These are phyloP conservation scores for Aphaenogaster rudis DNA, from an alignment of 1,140 invertebrate species.

Conservation along the genomic window DNA sequence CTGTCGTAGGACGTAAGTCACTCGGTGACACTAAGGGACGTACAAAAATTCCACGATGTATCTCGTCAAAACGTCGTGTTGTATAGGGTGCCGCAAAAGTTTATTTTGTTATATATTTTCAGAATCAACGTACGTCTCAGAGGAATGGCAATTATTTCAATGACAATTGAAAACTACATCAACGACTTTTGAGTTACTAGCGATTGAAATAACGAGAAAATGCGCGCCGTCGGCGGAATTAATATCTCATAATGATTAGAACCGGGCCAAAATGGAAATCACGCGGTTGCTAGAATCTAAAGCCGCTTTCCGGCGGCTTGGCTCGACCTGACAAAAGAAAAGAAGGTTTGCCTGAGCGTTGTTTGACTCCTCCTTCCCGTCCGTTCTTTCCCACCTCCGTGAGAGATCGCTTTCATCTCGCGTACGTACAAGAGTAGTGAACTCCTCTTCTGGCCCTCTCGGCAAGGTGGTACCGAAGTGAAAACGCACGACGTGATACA, in stretches of 20 bases:
- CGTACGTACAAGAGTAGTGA: slow-evolving; percentile 56
- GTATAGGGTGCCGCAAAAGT: slow-evolving; percentile 31
- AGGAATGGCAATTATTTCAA: neutral
- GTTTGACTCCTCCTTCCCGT: slow-evolving; percentile 81
- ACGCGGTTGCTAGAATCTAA: slow-evolving; percentile 8
- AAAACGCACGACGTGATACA: slow-evolving; percentile 34
- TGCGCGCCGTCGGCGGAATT: neutral
- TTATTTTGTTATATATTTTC: neutral
- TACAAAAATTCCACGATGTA: slow-evolving; percentile 59
- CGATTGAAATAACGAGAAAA: slow-evolving; percentile 7
- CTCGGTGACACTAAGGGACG: slow-evolving; percentile 64
- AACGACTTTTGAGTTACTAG: neutral
- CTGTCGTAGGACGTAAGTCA: slow-evolving; percentile 61
- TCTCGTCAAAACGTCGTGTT: slow-evolving; percentile 19
- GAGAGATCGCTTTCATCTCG: slow-evolving; percentile 65
- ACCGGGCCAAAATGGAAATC: slow-evolving; percentile 14
- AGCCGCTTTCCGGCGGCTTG: slow-evolving; percentile 55
- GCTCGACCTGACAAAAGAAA: slow-evolving; percentile 67
- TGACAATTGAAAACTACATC: neutral
- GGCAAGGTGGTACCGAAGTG: neutral
- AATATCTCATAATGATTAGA: slow-evolving; percentile 10
- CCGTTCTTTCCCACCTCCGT: slow-evolving; percentile 67
- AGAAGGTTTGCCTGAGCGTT: slow-evolving; percentile 78
- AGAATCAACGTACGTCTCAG: neutral
- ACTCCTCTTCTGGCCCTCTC: slow-evolving; percentile 44